Evolutionary conservation across 2,888 invertebrate species (phyloP).

Genomic region (Alloplasta piceator): DNA sequence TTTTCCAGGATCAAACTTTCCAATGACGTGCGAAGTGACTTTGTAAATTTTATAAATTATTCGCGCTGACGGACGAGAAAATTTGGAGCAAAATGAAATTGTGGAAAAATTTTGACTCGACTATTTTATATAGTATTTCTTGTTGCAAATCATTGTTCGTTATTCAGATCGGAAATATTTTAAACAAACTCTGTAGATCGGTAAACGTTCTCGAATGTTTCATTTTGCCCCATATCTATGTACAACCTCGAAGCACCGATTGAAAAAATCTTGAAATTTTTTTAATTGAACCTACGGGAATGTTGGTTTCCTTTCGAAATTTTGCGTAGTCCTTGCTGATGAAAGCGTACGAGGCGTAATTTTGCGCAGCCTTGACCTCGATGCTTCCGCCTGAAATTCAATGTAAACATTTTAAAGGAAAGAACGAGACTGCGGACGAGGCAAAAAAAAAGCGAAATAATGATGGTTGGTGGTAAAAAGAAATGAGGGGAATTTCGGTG

Average conservation of each 20-base stretch:
- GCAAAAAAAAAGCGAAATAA: background rate
- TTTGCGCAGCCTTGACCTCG: constrained; percentile 84
- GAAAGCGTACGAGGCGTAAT: constrained; percentile 84
- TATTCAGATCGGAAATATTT: too few relatives aligned
- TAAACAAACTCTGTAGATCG: too few relatives aligned
- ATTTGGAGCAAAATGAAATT: too few relatives aligned
- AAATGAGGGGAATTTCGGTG: background rate
- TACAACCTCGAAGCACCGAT: background rate
- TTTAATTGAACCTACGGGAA: constrained; percentile 75
- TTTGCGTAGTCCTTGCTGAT: constrained; percentile 85
- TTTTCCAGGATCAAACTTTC: too few relatives aligned
- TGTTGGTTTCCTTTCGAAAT: constrained; percentile 83
- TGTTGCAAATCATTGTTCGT: too few relatives aligned
- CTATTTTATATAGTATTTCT: too few relatives aligned
- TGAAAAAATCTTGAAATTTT: background rate
- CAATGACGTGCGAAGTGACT: too few relatives aligned
- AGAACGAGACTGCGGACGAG: background rate
- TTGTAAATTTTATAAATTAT: too few relatives aligned
- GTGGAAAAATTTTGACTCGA: too few relatives aligned
- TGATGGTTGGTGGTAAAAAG: background rate
- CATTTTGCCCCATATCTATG: background rate
- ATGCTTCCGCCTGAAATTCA: constrained; percentile 84
- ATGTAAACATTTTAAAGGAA: background rate
- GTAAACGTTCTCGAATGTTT: too few relatives aligned
- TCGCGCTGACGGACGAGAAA: too few relatives aligned